Base-by-base conservation (phyloP, 2,797 vertebrate species). In the Prionace glauca region DNA sequence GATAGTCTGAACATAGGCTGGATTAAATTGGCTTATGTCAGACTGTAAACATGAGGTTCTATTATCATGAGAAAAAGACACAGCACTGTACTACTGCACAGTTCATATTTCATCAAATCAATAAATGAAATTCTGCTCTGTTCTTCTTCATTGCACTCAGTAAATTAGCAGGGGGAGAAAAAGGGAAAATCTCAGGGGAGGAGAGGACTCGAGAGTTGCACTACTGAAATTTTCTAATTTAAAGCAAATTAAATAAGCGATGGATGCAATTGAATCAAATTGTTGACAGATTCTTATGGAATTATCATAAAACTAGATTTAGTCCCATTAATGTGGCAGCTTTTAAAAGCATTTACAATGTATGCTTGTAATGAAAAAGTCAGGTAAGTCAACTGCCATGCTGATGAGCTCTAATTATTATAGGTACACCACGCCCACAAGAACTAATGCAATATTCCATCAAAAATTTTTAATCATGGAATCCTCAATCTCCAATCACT, bases 71-170 rank as follows among this genome's bases (percentile, higher is more conserved):
- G 96, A 96, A 77, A 97, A 96, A 67, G 56, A 94, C 86, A 96
- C 95, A 96, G 96, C 97, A 96, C 96, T 96, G 96, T 97, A 96
- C 96, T 96, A 65, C 71, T 96, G 96, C 65, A 0, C 96, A 32
- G 97, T 97, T 98, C 97, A 95, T 96, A 96, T 97, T 97, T 96
- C 97, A 96, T 96, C 96, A 95, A 74, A 98, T 98, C 96, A 97
- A 91, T 97, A 96, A 96, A 96, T 96, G 95, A 96, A 96, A 97
- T 96, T 96, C 96, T 96, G 97, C 97, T 97, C 96, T 96, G 56
- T 95, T 96, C 97, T 60, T 77, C 72, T 95, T 95, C 69, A 71
- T 77, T 95, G 93, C 93, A 95, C 93, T 95, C 93, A 95, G 93
- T 95, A 95, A 95, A 95, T 95, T 95, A 95, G 93, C 72, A 50